phyloP scores from a whole-genome alignment of 2,797 vertebrate species.

The Bradypodion ventrale region DNA sequence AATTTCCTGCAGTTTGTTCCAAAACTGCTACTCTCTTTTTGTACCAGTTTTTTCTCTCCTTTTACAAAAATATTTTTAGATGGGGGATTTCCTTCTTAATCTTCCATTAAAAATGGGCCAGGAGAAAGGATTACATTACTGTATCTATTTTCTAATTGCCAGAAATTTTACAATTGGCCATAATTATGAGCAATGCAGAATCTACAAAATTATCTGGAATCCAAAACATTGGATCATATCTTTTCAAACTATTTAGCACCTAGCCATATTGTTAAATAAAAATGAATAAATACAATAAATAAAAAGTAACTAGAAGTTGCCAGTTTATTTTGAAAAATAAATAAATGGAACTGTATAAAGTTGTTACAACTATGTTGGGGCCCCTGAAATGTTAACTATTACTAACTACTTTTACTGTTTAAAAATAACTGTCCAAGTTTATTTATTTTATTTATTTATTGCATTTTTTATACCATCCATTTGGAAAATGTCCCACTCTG shows the following conservation, averaged over 20 bases:
- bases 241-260: neutral
- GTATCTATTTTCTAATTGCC: neutral
- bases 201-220: neutral
- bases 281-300: too few relatives aligned
- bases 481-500: too few relatives aligned
- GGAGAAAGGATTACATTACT: neutral
- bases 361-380: neutral
- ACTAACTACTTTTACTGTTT: neutral
- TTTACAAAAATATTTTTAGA: neutral
- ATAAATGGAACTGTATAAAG: neutral
- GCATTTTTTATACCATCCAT: too few relatives aligned
- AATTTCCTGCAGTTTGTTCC: slow-evolving; percentile 66
- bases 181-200: neutral
- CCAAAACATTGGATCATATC: neutral
- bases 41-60: slow-evolving; percentile 36
- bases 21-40: slow-evolving; percentile 51
- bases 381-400: neutral
- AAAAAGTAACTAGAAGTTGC: neutral
- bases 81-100: neutral
- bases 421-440: neutral
- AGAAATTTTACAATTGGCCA: neutral
- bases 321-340: neutral
- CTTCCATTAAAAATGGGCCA: slow-evolving; percentile 6
- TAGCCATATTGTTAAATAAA: neutral
- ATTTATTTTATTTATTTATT: too few relatives aligned